These are phyloP conservation scores for Pseudopipra pipra DNA, from an alignment of 2,113 vertebrate species.

Conservation along the genomic window DNA sequence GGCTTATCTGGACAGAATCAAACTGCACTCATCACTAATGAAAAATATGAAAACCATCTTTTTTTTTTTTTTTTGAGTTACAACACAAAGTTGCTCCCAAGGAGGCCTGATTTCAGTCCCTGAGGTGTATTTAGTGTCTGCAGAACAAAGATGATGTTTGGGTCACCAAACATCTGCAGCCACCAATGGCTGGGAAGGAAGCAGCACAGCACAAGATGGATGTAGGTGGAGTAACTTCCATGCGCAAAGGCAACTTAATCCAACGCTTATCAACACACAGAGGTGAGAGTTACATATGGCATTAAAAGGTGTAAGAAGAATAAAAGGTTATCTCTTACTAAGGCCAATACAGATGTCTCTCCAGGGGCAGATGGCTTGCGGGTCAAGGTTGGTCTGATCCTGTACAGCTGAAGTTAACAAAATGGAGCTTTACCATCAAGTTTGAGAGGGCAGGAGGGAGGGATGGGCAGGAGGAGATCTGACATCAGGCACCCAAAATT, in stretches of 20 bases:
- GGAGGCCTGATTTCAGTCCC: neutral
- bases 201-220: neutral
- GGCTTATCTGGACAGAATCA: neutral
- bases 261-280: neutral
- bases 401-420: neutral
- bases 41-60: accelerated
- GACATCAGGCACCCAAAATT: neutral
- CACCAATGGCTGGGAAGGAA: neutral
- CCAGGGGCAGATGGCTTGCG: neutral
- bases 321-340: neutral
- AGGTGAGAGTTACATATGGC: neutral
- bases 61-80: neutral
- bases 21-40: neutral
- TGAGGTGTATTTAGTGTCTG: neutral
- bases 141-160: neutral
- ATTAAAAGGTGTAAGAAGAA: neutral
- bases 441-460: neutral
- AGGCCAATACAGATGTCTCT: neutral
- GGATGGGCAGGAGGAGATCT: neutral
- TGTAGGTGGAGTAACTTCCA: neutral
- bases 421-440: neutral
- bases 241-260: neutral
- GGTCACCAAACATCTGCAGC: neutral
- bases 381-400: neutral
- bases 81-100: neutral